A percentile compares a stretch with the other conserved stretches of the same genome.
Conservation (phyloP, 2,113 vertebrate species). For the Ophiodon elongatus region DNA sequence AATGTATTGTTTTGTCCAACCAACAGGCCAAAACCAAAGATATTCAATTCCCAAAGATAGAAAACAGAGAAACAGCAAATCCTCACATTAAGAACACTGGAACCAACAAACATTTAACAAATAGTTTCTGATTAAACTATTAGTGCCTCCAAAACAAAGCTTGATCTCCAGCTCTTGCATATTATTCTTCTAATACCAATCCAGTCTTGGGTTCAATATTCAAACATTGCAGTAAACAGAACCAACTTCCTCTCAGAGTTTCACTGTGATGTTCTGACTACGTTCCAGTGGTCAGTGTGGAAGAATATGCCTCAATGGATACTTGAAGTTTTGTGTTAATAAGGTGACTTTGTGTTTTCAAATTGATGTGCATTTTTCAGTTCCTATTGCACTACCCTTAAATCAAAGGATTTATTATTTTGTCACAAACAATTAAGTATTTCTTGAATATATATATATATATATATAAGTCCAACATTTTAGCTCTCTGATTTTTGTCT, state of each 20-base stretch:
- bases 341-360: too few species aligned
- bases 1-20: neutral
- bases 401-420: neutral
- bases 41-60: neutral
- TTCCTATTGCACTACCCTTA: neutral
- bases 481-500: neutral
- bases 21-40: neutral
- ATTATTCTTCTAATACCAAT: neutral
- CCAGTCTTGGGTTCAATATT: neutral
- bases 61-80: neutral
- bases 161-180: neutral
- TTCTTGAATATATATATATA: constrained; percentile 4
- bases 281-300: too few species aligned
- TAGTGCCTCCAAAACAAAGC: neutral
- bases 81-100: neutral
- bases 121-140: neutral
- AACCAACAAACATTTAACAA: neutral
- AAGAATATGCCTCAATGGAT: too few species aligned
- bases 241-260: constrained; percentile 3
- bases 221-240: neutral
- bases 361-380: neutral
- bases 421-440: neutral
- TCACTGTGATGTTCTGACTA: neutral
- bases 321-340: too few species aligned
- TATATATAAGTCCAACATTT: neutral